Evolutionary conservation across 2,888 invertebrate genomes (phyloP).

Genomic region (Mesochorus sp.): DNA sequence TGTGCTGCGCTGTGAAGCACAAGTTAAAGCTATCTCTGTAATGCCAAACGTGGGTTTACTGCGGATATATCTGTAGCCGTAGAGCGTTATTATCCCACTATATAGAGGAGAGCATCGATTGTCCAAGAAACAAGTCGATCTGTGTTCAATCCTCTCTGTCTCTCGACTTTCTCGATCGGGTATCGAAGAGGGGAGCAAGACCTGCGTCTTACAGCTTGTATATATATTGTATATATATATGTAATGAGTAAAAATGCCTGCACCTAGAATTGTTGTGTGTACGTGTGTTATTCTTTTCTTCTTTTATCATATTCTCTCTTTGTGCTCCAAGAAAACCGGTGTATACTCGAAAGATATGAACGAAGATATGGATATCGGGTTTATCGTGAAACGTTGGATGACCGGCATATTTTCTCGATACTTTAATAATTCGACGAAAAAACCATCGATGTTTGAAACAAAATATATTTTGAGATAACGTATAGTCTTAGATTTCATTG

Average conservation of each 20-base stretch:
- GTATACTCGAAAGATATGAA: too few species aligned
- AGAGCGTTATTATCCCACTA: not conserved
- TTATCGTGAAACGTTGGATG: too few species aligned
- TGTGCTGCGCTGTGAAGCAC: not conserved
- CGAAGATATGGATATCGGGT: too few species aligned
- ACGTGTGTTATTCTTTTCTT: too few species aligned
- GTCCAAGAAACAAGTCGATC: slow-evolving; percentile 33
- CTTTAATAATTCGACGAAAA: too few species aligned
- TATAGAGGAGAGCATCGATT: slow-evolving; percentile 17
- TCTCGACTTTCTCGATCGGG: slow-evolving; percentile 32
- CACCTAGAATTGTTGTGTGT: too few species aligned
- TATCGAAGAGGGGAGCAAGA: not conserved
- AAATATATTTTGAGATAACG: too few species aligned
- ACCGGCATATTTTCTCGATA: too few species aligned
- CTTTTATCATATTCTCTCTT: too few species aligned
- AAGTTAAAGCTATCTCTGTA: slow-evolving; percentile 20
- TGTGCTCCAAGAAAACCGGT: too few species aligned
- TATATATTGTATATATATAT: not conserved
- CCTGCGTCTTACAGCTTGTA: not conserved
- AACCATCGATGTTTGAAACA: too few species aligned
- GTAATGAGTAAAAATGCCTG: not conserved
- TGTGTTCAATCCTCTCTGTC: slow-evolving; percentile 32
- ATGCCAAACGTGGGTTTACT: slow-evolving; percentile 1
- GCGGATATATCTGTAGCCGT: not conserved
- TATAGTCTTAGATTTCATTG: too few species aligned